Percentiles rank a stretch among this genome's conserved stretches.
phyloP scores from a whole-genome alignment of 2,113 vertebrate species.

The Notothenia coriiceps region DNA sequence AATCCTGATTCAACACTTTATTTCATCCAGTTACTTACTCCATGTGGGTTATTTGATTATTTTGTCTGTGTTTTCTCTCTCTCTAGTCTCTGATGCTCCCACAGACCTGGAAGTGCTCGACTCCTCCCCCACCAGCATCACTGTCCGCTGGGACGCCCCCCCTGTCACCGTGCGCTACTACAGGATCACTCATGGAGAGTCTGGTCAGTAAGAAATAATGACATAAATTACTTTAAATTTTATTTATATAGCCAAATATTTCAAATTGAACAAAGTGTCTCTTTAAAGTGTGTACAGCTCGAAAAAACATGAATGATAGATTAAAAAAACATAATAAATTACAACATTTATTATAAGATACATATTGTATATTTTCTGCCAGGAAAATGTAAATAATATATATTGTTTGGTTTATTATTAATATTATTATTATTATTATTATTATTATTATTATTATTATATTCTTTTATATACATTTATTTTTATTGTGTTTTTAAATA shows the following conservation, averaged over 20 bases:
- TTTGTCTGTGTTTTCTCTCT: background rate
- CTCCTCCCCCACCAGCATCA: slow-evolving; percentile 89
- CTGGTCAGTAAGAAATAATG: slow-evolving; percentile 81
- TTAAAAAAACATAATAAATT: too few relatives aligned
- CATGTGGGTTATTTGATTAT: background rate
- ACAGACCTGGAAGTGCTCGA: slow-evolving; percentile 91
- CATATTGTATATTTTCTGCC: background rate
- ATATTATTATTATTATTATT: background rate
- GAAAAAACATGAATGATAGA: too few relatives aligned
- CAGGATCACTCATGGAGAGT: slow-evolving; percentile 93
- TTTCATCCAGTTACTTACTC: background rate
- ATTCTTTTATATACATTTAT: background rate
- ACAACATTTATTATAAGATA: too few relatives aligned
- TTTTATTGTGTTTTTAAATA: too few relatives aligned
- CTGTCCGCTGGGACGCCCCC: slow-evolving; percentile 93
- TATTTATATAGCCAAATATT: background rate
- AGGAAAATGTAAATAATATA: too few relatives aligned
- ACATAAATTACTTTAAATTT: background rate
- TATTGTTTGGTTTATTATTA: background rate
- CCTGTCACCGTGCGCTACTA: slow-evolving; percentile 96
- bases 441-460: background rate
- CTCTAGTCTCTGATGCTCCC: slow-evolving; percentile 93
- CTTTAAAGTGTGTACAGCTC: too few relatives aligned
- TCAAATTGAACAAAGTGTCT: too few relatives aligned
- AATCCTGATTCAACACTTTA: background rate